Conservation (phyloP, 2,113 vertebrate genomes). For the Haemorhous mexicanus region DNA sequence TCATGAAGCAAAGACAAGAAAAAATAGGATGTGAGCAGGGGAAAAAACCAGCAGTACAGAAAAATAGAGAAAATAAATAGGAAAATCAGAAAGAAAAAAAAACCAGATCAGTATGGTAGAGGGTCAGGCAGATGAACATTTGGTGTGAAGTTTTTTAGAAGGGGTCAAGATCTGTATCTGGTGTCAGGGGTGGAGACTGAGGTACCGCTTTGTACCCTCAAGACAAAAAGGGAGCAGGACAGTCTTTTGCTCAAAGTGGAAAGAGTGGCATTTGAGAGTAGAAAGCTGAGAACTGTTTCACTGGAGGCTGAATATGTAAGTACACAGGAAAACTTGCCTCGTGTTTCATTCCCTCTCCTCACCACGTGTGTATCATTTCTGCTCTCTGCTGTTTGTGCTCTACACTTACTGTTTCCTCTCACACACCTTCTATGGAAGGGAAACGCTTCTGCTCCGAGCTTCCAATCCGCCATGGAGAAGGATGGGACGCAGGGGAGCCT, state of each 20-base stretch:
- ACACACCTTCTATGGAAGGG: slow-evolving; percentile 62
- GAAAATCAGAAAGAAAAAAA: neutral
- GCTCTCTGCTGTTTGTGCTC: neutral
- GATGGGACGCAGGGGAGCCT: slow-evolving; percentile 17
- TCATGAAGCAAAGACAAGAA: neutral
- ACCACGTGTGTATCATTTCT: neutral
- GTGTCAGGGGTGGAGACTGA: neutral
- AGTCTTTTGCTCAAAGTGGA: neutral
- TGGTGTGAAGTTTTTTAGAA: neutral
- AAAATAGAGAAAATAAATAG: neutral
- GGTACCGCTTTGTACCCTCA: neutral
- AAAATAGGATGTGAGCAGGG: neutral
- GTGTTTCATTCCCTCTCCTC: neutral
- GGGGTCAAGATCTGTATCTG: neutral
- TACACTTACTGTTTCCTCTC: neutral
- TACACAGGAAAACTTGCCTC: neutral
- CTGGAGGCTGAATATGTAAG: neutral
- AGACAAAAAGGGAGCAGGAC: neutral
- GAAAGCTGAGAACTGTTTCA: neutral
- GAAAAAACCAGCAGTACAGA: neutral
- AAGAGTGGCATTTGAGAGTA: neutral
- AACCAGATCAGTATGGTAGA: neutral
- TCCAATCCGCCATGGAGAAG: slow-evolving; percentile 76
- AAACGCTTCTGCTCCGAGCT: slow-evolving; percentile 46
- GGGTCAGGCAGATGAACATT: neutral